These are phyloP conservation scores for Apis laboriosa DNA, from an alignment of 1,140 invertebrate species.

Conservation along the genomic window DNA sequence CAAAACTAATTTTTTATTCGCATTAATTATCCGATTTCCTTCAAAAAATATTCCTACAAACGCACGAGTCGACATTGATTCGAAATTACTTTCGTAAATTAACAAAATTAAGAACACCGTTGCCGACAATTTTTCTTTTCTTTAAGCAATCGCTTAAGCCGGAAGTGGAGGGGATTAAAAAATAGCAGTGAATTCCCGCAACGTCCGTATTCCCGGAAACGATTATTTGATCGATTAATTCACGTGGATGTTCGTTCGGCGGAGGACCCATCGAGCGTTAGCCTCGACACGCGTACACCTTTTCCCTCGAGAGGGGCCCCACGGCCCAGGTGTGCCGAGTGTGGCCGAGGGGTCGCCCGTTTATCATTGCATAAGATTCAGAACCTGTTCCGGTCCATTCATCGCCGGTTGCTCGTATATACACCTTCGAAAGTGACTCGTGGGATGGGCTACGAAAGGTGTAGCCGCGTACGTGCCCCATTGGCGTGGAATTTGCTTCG, in stretches of 20 bases:
- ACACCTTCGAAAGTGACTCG: constrained; percentile 63
- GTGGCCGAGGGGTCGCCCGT: constrained; percentile 68
- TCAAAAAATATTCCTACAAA: too few species aligned
- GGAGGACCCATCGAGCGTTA: constrained; percentile 50
- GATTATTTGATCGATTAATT: constrained; percentile 54
- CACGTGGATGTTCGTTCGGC: constrained; percentile 32
- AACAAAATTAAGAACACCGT: too few species aligned
- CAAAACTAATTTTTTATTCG: too few species aligned
- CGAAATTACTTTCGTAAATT: too few species aligned
- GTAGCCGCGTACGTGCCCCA: constrained; percentile 34
- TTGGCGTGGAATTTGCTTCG: constrained; percentile 47
- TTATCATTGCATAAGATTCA: constrained; percentile 79
- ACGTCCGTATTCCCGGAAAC: constrained; percentile 34
- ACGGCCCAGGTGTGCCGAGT: constrained; percentile 62
- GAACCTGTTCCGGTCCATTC: constrained; percentile 79
- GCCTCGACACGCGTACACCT: background rate
- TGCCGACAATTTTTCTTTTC: too few species aligned
- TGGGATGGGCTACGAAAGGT: constrained; percentile 52
- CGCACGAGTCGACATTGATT: too few species aligned
- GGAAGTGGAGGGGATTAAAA: too few species aligned
- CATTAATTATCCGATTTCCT: too few species aligned
- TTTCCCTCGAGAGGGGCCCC: background rate
- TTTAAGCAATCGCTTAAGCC: too few species aligned
- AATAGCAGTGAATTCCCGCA: constrained; percentile 6
- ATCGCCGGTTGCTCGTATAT: constrained; percentile 65